phyloP scores from a whole-genome alignment of 2,888 invertebrate genomes.

The Agrochola litura region DNA sequence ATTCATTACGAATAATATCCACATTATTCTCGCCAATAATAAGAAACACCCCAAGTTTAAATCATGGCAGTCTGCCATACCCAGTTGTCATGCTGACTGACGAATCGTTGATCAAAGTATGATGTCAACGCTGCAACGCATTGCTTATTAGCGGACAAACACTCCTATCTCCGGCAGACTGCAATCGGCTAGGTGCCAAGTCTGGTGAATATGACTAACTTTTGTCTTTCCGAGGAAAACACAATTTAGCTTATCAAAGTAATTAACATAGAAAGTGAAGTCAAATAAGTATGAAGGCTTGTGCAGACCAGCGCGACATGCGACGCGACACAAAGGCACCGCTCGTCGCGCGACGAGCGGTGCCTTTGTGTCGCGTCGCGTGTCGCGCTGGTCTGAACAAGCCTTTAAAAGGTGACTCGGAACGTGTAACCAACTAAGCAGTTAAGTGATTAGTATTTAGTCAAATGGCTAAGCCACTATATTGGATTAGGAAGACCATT shows the following conservation, averaged over 20 bases:
- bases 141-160: constrained; percentile 20
- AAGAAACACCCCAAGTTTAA: not conserved
- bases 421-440: not conserved
- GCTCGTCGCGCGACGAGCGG: too few species aligned
- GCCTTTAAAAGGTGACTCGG: not conserved
- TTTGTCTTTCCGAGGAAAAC: not conserved
- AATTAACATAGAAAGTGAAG: not conserved
- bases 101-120: constrained; percentile 54
- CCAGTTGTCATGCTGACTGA: constrained; percentile 37
- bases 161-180: not conserved
- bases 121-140: constrained; percentile 21
- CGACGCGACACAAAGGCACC: too few species aligned
- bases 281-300: not conserved
- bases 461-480: not conserved
- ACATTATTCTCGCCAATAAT: not conserved
- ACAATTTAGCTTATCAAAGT: not conserved
- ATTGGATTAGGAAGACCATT: not conserved
- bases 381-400: too few species aligned
- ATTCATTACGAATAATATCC: not conserved
- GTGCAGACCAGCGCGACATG: too few species aligned
- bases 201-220: not conserved
- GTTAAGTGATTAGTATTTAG: not conserved
- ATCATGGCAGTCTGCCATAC: constrained; percentile 49
- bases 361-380: too few species aligned
- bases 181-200: constrained; percentile 32